Conservation (phyloP, 2,113 vertebrate genomes). For the Sitta europaea region DNA sequence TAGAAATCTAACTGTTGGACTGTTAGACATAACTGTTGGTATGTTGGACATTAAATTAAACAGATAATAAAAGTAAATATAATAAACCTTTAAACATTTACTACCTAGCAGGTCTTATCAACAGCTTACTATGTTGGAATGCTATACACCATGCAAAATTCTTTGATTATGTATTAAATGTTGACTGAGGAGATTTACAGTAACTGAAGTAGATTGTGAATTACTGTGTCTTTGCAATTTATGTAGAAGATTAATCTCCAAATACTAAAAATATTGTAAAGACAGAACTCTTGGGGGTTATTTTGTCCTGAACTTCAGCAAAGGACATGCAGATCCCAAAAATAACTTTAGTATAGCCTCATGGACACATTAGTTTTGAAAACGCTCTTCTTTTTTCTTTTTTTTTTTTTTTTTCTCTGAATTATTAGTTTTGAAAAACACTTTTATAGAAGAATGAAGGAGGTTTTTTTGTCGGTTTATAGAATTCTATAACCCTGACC, state of each 20-base stretch:
- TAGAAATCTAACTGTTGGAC: not conserved
- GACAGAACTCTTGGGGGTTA: not conserved
- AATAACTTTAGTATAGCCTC: not conserved
- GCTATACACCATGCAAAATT: not conserved
- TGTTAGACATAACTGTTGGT: too few relatives aligned
- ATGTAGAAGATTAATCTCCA: not conserved
- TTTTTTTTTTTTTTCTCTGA: too few relatives aligned
- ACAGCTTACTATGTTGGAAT: not conserved
- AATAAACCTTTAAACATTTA: not conserved
- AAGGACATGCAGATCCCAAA: not conserved
- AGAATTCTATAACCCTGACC: not conserved
- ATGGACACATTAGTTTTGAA: not conserved
- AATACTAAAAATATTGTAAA: not conserved
- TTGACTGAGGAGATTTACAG: not conserved
- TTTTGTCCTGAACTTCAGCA: not conserved
- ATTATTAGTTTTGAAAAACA: not conserved
- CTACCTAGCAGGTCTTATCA: not conserved
- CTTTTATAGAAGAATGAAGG: not conserved
- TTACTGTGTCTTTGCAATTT: not conserved
- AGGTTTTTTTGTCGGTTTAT: not conserved
- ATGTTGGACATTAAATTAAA: not conserved
- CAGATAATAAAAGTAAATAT: not conserved
- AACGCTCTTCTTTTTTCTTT: not conserved
- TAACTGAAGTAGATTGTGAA: not conserved
- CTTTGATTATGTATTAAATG: not conserved